phyloP scores from a whole-genome alignment of 64 coral and sea anemone genomes.

The Stichodactyla mertensii region DNA sequence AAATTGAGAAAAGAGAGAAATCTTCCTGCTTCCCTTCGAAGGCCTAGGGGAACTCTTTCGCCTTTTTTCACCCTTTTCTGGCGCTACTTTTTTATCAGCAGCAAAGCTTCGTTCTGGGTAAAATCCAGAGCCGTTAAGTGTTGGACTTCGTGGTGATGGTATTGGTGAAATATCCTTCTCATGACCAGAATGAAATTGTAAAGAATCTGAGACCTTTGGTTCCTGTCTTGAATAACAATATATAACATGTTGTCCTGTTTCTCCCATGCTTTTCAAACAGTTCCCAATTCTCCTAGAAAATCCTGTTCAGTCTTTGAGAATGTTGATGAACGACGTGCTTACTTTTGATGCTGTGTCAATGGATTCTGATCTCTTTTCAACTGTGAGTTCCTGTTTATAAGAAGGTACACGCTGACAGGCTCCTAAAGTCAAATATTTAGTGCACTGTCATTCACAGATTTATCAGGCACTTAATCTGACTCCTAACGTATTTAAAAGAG shows the following conservation, averaged over 20 bases:
- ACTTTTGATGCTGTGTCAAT: background rate
- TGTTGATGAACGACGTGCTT: background rate
- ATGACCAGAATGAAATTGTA: conserved; percentile 56
- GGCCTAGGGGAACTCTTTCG: conserved; percentile 58
- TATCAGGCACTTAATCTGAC: conserved; percentile 16
- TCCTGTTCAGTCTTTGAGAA: background rate
- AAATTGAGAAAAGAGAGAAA: conserved; percentile 81
- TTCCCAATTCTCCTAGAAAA: background rate
- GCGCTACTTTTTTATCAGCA: background rate
- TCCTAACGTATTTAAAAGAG: background rate
- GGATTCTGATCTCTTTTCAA: background rate
- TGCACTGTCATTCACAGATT: background rate
- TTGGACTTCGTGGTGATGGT: conserved; percentile 15
- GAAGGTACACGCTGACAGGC: background rate
- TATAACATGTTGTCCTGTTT: background rate
- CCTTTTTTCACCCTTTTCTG: conserved; percentile 18
- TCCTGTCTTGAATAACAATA: conserved; percentile 1
- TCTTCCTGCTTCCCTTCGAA: conserved; percentile 63
- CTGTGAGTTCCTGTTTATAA: background rate
- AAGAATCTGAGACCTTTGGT: conserved; percentile 24
- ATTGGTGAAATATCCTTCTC: conserved; percentile 34
- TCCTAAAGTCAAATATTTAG: background rate
- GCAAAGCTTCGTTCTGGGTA: background rate
- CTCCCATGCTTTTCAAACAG: background rate
- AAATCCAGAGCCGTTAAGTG: background rate